These are phyloP conservation scores for Lutjanus campechanus DNA, from an alignment of 2,797 vertebrate species.

Conservation along the genomic window DNA sequence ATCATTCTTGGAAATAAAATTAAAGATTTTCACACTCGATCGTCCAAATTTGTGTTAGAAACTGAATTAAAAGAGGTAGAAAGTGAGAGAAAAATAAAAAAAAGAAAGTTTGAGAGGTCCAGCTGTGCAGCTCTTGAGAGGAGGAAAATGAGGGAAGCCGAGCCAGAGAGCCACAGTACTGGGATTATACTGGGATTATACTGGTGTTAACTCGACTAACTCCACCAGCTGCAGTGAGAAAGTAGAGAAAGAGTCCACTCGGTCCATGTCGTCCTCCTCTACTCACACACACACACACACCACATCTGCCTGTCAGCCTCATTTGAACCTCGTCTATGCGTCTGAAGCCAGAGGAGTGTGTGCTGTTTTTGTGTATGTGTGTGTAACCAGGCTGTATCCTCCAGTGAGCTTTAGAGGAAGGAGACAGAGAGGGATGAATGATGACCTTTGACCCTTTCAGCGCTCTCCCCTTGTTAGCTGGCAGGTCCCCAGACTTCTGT, in stretches of 20 bases:
- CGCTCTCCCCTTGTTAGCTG: constrained; percentile 35
- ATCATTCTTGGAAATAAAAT: not conserved
- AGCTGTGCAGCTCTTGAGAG: not conserved
- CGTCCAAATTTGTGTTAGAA: not conserved
- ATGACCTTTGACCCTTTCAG: constrained; percentile 59
- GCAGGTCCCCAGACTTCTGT: constrained; percentile 49
- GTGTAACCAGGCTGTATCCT: constrained; percentile 45
- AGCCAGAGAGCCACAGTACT: constrained; percentile 7
- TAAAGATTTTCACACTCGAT: not conserved
- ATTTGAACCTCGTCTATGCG: constrained; percentile 21
- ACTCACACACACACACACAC: constrained; percentile 8
- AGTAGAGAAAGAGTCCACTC: not conserved
- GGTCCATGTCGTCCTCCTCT: not conserved
- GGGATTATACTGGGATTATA: constrained; percentile 13
- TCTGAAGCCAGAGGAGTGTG: constrained; percentile 29
- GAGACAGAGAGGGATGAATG: constrained; percentile 48
- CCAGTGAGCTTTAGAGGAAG: constrained; percentile 65
- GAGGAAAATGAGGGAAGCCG: not conserved
- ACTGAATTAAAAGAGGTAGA: not conserved
- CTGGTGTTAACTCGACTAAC: constrained; percentile 22
- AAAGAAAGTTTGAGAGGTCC: not conserved
- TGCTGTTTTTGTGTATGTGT: constrained; percentile 17
- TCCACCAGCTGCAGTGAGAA: constrained; percentile 41
- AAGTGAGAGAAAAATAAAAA: not conserved
- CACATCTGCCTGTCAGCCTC: constrained; percentile 33